These are phyloP conservation scores for Euphydryas editha DNA, from an alignment of 2,888 invertebrate genomes.

Conservation along the genomic window DNA sequence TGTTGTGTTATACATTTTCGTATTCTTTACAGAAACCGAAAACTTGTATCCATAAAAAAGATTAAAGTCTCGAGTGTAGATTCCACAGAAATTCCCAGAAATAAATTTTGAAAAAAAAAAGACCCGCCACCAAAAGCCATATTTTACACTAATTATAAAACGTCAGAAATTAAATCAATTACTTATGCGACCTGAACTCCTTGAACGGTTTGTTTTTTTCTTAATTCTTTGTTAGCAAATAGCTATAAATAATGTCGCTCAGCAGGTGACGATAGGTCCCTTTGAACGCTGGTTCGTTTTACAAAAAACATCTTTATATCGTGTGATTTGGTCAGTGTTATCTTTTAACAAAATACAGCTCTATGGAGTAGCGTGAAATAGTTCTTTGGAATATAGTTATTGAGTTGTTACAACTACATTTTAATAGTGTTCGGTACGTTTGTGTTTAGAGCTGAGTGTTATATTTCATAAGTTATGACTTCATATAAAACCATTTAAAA, in stretches of 20 bases:
- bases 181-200: constrained; percentile 48
- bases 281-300: constrained; percentile 51
- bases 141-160: constrained; percentile 79
- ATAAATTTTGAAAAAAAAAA: constrained; percentile 37
- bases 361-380: constrained; percentile 76
- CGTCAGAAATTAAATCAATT: constrained; percentile 77
- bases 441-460: not conserved
- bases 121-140: constrained; percentile 53
- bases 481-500: no score
- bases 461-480: not conserved
- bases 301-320: constrained; percentile 74
- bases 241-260: constrained; percentile 73
- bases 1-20: not conserved
- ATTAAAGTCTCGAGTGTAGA: constrained; percentile 14
- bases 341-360: constrained; percentile 76
- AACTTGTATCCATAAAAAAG: constrained; percentile 18
- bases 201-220: constrained; percentile 37
- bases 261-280: constrained; percentile 75
- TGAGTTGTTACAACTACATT: constrained; percentile 53
- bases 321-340: constrained; percentile 79
- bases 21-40: not conserved
- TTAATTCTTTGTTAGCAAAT: constrained; percentile 52
- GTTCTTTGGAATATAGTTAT: constrained; percentile 52
- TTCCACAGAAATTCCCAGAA: constrained; percentile 41
- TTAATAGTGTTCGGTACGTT: not conserved